Evolutionary conservation across 2,797 vertebrate species (phyloP).

Genomic region (Megaceryle alcyon): DNA sequence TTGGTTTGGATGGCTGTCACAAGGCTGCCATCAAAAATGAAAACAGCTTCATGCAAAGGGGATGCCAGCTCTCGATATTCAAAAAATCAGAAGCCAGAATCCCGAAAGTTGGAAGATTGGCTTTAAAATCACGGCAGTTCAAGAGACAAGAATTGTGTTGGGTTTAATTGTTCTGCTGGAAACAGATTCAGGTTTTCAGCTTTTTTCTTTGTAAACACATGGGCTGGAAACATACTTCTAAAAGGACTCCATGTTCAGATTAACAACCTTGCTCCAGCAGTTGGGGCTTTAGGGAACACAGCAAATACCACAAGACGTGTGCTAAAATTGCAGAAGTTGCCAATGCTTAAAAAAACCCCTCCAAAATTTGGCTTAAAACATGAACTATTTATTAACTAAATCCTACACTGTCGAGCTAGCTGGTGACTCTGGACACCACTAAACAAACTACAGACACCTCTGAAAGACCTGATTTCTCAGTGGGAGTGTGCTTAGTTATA

Average conservation of each 20-base stretch:
- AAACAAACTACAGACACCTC: conserved; percentile 9
- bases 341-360: background rate
- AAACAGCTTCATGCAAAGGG: background rate
- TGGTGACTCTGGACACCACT: background rate
- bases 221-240: background rate
- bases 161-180: background rate
- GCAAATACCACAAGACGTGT: background rate
- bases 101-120: background rate
- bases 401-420: background rate
- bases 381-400: background rate
- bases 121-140: background rate
- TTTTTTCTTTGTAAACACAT: background rate
- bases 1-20: background rate
- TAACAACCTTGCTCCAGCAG: background rate
- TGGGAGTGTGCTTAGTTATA: background rate
- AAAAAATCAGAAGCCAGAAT: background rate
- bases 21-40: background rate
- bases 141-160: background rate
- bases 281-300: background rate
- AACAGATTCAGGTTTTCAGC: background rate
- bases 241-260: background rate
- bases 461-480: background rate
- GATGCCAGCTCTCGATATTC: background rate
- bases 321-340: background rate
- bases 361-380: background rate